Conservation (phyloP, 64 coral and sea anemone genomes). For the Trachythela sp. region DNA sequence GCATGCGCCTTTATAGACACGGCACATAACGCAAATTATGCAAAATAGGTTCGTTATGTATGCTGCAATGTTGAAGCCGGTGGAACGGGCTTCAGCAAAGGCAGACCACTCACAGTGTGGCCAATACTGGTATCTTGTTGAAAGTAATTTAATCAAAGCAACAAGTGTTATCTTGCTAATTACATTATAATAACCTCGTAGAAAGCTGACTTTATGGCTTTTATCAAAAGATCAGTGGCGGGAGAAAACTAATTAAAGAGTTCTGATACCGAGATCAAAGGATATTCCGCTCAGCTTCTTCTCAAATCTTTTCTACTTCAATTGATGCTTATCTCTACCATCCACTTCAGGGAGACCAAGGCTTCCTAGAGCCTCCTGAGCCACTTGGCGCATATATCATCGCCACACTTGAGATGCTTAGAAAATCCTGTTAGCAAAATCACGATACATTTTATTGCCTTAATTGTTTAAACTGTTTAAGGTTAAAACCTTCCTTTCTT, state of each 20-base stretch:
- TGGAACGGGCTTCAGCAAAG: not conserved
- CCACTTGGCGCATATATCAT: not conserved
- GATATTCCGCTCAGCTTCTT: not conserved
- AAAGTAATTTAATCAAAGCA: constrained; percentile 35
- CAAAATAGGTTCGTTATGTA: not conserved
- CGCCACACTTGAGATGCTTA: not conserved
- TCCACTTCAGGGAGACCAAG: not conserved
- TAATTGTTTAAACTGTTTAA: not conserved
- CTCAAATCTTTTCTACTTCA: not conserved
- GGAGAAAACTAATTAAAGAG: constrained; percentile 27
- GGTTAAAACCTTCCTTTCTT: not conserved
- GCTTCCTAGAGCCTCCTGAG: not conserved
- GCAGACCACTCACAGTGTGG: not conserved
- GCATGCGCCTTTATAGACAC: not conserved
- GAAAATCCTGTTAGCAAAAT: constrained; percentile 5
- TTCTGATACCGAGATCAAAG: constrained; percentile 15
- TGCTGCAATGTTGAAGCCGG: not conserved
- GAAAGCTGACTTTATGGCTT: constrained; percentile 32
- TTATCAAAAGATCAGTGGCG: constrained; percentile 32
- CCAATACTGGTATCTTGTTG: constrained; percentile 15
- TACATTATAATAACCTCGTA: constrained; percentile 33
- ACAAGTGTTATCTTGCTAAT: constrained; percentile 33
- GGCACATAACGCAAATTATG: not conserved
- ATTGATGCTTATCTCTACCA: not conserved
- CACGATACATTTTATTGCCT: not conserved